Conservation (phyloP, 2,797 vertebrate genomes). For the Mycteria americana region DNA sequence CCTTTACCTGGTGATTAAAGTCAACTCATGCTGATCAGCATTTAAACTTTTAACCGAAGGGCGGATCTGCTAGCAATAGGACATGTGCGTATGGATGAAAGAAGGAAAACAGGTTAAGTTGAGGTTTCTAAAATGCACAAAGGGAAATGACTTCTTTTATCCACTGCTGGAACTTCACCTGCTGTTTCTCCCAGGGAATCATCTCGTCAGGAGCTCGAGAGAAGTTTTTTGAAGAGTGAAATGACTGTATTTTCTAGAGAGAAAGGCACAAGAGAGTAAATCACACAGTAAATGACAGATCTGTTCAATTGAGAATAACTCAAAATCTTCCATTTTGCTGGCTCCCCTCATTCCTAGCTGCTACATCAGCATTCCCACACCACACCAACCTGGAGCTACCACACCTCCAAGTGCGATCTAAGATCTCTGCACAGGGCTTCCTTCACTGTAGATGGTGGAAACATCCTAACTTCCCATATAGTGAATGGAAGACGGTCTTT, state of each 20-base stretch:
- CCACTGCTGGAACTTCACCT: background rate
- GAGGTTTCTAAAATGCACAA: slow-evolving; percentile 1
- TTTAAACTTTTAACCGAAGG: slow-evolving; percentile 13
- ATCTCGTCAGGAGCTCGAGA: background rate
- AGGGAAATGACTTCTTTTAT: background rate
- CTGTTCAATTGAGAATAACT: background rate
- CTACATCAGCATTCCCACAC: background rate
- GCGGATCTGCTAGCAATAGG: background rate
- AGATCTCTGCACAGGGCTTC: background rate
- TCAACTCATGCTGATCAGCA: slow-evolving; percentile 1
- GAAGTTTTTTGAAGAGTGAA: slow-evolving; percentile 2
- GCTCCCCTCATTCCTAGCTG: background rate
- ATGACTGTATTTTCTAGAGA: background rate
- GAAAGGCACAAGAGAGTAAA: background rate
- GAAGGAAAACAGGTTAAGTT: background rate
- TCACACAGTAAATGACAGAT: background rate
- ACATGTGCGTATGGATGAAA: fast-evolving
- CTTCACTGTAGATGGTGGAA: background rate
- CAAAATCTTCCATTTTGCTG: background rate
- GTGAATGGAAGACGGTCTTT: background rate
- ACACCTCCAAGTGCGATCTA: background rate
- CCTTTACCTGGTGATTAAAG: slow-evolving; percentile 36
- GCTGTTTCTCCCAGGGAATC: slow-evolving; percentile 30
- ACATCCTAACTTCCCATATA: background rate
- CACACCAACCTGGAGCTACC: background rate